Base-by-base conservation (phyloP, 30 jellyfish, hydroid and myxozoan species). In the Turritopsis dohrnii region DNA sequence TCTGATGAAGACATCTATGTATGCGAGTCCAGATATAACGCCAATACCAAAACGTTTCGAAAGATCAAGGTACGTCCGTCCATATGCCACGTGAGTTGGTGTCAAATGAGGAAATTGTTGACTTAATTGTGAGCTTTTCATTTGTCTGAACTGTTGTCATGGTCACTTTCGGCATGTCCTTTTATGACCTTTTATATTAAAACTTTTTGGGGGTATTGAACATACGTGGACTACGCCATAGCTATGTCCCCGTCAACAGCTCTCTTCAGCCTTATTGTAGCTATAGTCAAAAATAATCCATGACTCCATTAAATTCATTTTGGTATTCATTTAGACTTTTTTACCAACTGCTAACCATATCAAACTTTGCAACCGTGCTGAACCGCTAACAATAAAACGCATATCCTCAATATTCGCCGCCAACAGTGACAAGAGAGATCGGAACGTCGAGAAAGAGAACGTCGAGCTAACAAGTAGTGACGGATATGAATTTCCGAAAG, bases 21-120 rank as follows among this genome's bases (percentile, higher is more conserved):
- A 25, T 94, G 96, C 71, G 99, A 94, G 85, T 88, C 96, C 13
- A 89, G 96, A 21, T 94, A 94, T 66, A 91, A 89, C 66, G 95
- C 81, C 18, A 82, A 88, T 65, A 88, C 92, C 21, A 85, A 94
- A 72, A 71, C 84, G 26, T 94, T 94, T 85, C 81, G 75, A 80
- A 94, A 94, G 66, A 83, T 94, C 87, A 94, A 94, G 94, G 99
- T 94, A 0, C n/a, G n/a, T n/a, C n/a, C n/a, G n/a, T n/a, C n/a
- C n/a, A n/a, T n/a, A n/a, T n/a, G n/a, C n/a, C n/a, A n/a, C n/a
- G n/a, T n/a, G n/a, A n/a, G n/a, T n/a, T n/a, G n/a, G n/a, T n/a
- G n/a, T n/a, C n/a, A n/a, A n/a, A n/a, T n/a, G n/a, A n/a, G n/a
- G n/a, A n/a, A n/a, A n/a, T n/a, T n/a, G n/a, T n/a, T n/a, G n/a